Evolutionary conservation across 2,888 invertebrate genomes (phyloP).

Genomic region (Scotopteryx bipunctaria): DNA sequence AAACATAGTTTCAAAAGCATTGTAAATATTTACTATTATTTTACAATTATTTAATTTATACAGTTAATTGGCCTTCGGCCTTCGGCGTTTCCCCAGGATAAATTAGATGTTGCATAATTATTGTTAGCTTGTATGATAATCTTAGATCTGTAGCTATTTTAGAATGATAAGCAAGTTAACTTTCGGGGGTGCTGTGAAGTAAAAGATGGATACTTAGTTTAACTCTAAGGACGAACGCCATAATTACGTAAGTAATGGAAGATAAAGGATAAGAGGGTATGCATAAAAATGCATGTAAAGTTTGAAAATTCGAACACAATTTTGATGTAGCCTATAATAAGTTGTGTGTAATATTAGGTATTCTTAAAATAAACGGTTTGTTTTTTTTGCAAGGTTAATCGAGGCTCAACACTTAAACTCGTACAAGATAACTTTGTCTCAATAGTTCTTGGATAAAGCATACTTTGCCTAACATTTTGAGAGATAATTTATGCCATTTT

Average conservation of each 20-base stretch:
- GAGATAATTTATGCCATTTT: slow-evolving; percentile 5
- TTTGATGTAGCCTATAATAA: slow-evolving; percentile 1
- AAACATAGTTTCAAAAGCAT: too few relatives aligned
- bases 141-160: too few relatives aligned
- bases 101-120: neutral
- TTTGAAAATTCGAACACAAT: neutral
- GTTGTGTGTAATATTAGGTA: neutral
- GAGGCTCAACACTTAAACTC: too few relatives aligned
- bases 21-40: neutral
- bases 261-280: neutral
- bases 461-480: neutral
- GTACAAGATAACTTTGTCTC: neutral
- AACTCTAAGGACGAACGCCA: slow-evolving; percentile 1
- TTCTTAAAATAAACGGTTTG: neutral
- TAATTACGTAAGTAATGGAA: slow-evolving; percentile 5
- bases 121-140: neutral
- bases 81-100: neutral
- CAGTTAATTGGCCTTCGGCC: too few relatives aligned
- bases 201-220: neutral
- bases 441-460: neutral
- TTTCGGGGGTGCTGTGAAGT: slow-evolving; percentile 10
- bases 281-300: slow-evolving; percentile 2
- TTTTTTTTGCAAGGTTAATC: too few relatives aligned
- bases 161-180: slow-evolving; percentile 1
- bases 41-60: neutral